phyloP scores from a whole-genome alignment of 92 coral and sea anemone genomes.

The Paramuricea clavata region DNA sequence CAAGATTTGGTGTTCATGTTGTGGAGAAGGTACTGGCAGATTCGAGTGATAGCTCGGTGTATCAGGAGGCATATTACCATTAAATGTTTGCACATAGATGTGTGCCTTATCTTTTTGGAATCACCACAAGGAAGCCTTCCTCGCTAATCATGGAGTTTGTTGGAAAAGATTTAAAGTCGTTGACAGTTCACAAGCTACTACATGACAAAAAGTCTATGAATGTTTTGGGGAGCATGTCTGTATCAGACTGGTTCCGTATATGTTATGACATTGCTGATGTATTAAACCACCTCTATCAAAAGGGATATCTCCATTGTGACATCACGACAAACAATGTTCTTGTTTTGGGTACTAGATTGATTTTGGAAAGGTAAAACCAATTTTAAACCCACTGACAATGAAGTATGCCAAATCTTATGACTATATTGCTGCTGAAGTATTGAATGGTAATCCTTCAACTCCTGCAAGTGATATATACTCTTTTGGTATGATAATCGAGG shows the following conservation, averaged over 20 bases:
- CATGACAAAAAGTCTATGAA: no score
- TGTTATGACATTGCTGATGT: no score
- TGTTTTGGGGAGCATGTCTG: no score
- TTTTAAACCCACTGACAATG: background rate
- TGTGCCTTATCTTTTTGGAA: background rate
- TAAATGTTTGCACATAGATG: slow-evolving; percentile 23
- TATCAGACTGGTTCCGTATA: no score
- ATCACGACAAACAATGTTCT: slow-evolving; percentile 21
- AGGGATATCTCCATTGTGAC: slow-evolving; percentile 11
- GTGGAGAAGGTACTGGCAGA: background rate
- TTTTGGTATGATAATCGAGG: slow-evolving; percentile 1
- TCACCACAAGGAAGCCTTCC: background rate
- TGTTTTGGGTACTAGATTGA: background rate
- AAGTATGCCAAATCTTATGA: slow-evolving; percentile 2
- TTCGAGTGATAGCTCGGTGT: slow-evolving; percentile 11
- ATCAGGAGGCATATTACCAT: background rate
- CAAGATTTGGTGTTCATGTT: slow-evolving; percentile 9
- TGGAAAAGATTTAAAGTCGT: no score
- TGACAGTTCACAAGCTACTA: background rate
- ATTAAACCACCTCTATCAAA: no score
- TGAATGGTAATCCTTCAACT: slow-evolving; percentile 15
- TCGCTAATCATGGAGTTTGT: no score
- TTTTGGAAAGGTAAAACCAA: background rate
- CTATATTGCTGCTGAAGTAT: no score
- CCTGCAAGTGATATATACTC: slow-evolving; percentile 39